Evolutionary conservation across 2,888 invertebrate genomes (phyloP).

Genomic region (Proisotoma minuta): DNA sequence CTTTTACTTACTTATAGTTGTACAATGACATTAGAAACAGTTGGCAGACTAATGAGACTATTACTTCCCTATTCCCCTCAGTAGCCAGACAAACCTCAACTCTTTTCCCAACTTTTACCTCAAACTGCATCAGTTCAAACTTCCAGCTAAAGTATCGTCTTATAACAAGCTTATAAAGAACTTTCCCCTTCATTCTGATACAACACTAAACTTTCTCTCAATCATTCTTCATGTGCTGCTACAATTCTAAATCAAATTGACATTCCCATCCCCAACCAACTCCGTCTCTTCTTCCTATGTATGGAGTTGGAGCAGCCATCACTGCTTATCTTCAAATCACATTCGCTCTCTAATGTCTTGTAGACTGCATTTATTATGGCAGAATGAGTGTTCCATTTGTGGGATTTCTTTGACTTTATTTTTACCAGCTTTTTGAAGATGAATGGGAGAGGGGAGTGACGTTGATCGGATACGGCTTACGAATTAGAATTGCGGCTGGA

Average conservation of each 20-base stretch:
- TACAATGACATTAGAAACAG: slow-evolving; percentile 32
- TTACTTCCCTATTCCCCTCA: slow-evolving; percentile 36
- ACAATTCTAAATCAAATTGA: slow-evolving; percentile 36
- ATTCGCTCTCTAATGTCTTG: background rate
- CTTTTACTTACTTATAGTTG: background rate
- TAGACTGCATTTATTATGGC: background rate
- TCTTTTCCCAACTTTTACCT: slow-evolving; percentile 7
- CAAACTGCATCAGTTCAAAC: background rate
- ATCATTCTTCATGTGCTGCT: slow-evolving; percentile 26
- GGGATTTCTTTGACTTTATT: background rate
- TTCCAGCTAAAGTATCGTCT: background rate
- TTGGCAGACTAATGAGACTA: slow-evolving; percentile 37
- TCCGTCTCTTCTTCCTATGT: too few species aligned
- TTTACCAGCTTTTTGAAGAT: background rate
- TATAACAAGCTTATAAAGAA: background rate
- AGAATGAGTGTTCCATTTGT: background rate
- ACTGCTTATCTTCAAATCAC: slow-evolving; percentile 10
- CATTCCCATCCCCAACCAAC: slow-evolving; percentile 28
- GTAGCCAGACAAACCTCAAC: slow-evolving; percentile 16
- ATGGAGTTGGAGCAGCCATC: background rate
- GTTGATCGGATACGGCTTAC: background rate
- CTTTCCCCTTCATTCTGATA: background rate
- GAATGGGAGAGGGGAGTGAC: background rate
- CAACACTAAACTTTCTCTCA: slow-evolving; percentile 11
- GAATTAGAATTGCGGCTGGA: background rate